Evolutionary conservation across 2,888 invertebrate species (phyloP).

Genomic region (Drosophila eohydei): DNA sequence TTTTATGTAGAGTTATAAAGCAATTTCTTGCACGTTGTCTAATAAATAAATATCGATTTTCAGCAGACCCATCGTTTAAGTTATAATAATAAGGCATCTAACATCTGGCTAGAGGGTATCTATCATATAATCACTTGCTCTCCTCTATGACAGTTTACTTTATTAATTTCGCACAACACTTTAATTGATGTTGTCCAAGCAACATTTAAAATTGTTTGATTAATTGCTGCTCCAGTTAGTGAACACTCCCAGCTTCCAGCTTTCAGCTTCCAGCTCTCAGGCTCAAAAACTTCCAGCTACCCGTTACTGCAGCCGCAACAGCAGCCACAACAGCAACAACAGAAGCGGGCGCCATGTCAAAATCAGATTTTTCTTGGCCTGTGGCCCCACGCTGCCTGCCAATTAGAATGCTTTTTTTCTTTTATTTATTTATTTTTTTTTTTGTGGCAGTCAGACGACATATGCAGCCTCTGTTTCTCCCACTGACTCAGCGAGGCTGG

Average conservation of each 20-base stretch:
- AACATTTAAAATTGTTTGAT: conserved; percentile 42
- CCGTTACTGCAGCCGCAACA: not conserved
- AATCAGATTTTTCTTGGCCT: conserved; percentile 9
- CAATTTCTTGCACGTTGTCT: too few relatives aligned
- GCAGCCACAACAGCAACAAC: not conserved
- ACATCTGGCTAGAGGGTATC: conserved; percentile 12
- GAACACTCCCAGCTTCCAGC: conserved; percentile 8
- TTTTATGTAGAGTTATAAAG: not conserved
- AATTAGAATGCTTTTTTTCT: conserved; percentile 60
- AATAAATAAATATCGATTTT: not conserved
- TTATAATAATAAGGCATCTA: not conserved
- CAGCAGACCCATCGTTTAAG: not conserved
- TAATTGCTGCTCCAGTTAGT: conserved; percentile 58
- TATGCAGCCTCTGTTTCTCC: conserved; percentile 14
- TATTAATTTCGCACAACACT: conserved; percentile 49
- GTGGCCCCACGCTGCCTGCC: conserved; percentile 51
- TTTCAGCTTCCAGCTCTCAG: not conserved
- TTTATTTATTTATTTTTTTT: not conserved
- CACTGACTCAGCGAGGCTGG: conserved; percentile 10
- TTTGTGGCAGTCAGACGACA: conserved; percentile 56
- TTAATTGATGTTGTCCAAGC: conserved; percentile 53
- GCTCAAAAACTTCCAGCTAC: not conserved
- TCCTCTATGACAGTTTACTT: conserved; percentile 3
- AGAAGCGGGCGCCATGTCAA: conserved; percentile 29
- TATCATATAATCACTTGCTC: not conserved